Evolutionary conservation across 2,888 invertebrate genomes (phyloP), one percentile per base, ranked within the genome.

Genomic region (Drosophila setosimentum): DNA sequence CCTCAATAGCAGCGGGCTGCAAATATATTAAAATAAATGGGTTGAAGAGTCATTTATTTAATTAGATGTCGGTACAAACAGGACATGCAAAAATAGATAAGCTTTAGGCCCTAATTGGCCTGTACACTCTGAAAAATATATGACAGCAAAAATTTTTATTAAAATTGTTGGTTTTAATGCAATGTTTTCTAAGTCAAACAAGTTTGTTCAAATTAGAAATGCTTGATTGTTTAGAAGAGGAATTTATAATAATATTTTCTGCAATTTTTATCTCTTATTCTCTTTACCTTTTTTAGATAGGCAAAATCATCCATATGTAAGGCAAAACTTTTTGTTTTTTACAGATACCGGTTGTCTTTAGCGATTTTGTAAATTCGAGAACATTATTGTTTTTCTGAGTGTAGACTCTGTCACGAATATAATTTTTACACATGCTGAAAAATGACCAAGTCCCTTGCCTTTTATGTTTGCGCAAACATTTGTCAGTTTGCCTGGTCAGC

Each of bases 1-100:
- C 96, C 92, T 95, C 97, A 90, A 96, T 96, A 90, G 95, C 96
- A 90, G 96, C 97, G 87, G 96, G 98, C 98, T 97, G 58, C 18
- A 65, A 64, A 32, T 68, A 67, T 57, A 29, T 69, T 13, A 59
- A 59, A 30, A 21, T 8, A 29, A 59, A n/a, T 50, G 51, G 50
- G 48, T 53, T 65, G 50, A 45, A 59, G 71, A 58, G 62, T 51
- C 71, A 71, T 85, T 51, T 60, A 24, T 32, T 77, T 83, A 88
- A 80, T 89, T 73, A 78, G 66, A 63, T 61, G 78, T 73, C 84
- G 71, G 68, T 66, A 61, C 76, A 80, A 76, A 63, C 49, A 8
- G 48, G 69, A 75, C 86, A 87, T 85, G 90, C 85, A 74, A 80
- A 84, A 78, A 81, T 64, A 73, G 16, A 32, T 35, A 35, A 24